Base-by-base conservation (phyloP, 2,888 invertebrate species). In the Oligia strigilis region DNA sequence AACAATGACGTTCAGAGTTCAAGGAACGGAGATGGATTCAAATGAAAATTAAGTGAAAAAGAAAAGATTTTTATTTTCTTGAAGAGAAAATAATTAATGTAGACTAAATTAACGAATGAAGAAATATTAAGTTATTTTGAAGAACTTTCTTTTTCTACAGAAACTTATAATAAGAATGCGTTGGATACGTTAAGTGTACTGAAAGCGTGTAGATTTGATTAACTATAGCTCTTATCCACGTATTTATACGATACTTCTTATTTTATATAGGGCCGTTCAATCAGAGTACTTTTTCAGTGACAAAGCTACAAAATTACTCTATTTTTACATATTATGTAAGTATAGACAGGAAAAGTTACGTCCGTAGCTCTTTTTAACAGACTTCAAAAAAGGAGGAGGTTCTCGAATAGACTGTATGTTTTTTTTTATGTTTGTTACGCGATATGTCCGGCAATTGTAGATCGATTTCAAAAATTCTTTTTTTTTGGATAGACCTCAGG, bases 31-130 rank as follows among this genome's bases (percentile, higher is more conserved):
- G 49, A 0, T 64, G 4, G 29, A 23, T n/a, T 36, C 36, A 58
- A 69, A 49, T 49, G 62, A 81, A 69, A 69, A 69, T 17, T 13
- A 62, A 69, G 23, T 46, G 36, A 40, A 55, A 1, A 29, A 40
- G 36, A 72, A 23, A 49, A 43, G 0, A 55, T 17, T 80, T n/a
- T 14, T 72, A 52, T 52, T 43, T n/a, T 67, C 14, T 13, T 19
- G 17, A 23, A 80, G 55, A 69, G n/a, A 73, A 43, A 55, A 40
- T 46, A 14, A 67, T 55, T 9, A 8, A 46, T 19, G 29, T 19
- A 4, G 58, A 65, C 29, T 46, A 49, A 71, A 65, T 52, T n/a
- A 60, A 23, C 43, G 0, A 49, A 29, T 9, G 29, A 72, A 49
- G n/a, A 55, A 69, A 9, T 43, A 11, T 5, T 8, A 65, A 78